Evolutionary conservation across 2,113 vertebrate species (phyloP).

Genomic region (Myrmecophaga tridactyla): DNA sequence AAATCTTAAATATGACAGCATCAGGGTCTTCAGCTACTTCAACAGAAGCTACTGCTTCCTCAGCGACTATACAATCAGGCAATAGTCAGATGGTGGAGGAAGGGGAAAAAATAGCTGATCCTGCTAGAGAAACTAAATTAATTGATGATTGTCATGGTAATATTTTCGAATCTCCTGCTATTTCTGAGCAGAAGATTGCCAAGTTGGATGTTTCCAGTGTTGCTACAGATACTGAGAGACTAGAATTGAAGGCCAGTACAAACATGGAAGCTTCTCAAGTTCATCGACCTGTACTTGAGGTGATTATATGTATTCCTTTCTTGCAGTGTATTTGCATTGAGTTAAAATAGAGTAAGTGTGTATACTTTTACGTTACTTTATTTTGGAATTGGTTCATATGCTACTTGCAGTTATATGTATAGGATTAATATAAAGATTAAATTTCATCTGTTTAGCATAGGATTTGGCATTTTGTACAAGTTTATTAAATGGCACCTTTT

Average conservation of each 20-base stretch:
- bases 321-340: background rate
- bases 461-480: background rate
- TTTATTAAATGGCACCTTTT: conserved; percentile 28
- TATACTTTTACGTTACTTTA: background rate
- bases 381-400: conserved; percentile 1
- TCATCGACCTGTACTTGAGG: conserved; percentile 77
- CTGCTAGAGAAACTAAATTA: conserved; percentile 42
- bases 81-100: conserved; percentile 45
- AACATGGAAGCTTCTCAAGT: conserved; percentile 74
- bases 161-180: conserved; percentile 70
- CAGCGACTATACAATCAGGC: conserved; percentile 51
- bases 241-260: conserved; percentile 88
- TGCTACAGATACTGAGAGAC: conserved; percentile 93
- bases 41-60: conserved; percentile 38
- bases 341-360: background rate
- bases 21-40: conserved; percentile 22
- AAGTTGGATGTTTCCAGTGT: conserved; percentile 95
- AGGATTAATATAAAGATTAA: background rate
- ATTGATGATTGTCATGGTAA: background rate
- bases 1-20: background rate
- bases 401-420: background rate
- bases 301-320: conserved; percentile 58
- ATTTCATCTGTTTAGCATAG: background rate
- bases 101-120: conserved; percentile 49
- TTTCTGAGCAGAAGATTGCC: conserved; percentile 92